These are phyloP conservation scores for Callyntrura sp. DNA, from an alignment of 2,888 invertebrate species.

Conservation along the genomic window DNA sequence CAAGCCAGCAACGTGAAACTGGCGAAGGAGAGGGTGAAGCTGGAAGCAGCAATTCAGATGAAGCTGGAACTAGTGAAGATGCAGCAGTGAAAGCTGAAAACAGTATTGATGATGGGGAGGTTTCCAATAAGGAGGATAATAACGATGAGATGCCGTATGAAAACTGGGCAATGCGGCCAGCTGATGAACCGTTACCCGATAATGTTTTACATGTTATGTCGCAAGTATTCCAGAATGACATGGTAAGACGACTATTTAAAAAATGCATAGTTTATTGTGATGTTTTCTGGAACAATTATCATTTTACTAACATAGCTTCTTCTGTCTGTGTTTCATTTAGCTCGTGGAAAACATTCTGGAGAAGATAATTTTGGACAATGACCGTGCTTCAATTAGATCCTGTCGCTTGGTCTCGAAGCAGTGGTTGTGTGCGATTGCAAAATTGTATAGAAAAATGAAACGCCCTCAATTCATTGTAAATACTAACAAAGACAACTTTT, in stretches of 20 bases:
- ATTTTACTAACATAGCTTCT: too few species aligned
- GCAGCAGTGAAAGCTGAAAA: neutral
- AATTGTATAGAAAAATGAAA: slow-evolving; percentile 61
- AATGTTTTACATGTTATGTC: slow-evolving; percentile 36
- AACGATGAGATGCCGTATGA: slow-evolving; percentile 45
- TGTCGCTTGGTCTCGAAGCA: slow-evolving; percentile 57
- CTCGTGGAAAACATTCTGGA: slow-evolving; percentile 60
- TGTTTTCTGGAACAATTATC: too few species aligned
- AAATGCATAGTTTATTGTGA: too few species aligned
- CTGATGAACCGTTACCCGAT: slow-evolving; percentile 49
- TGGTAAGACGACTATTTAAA: slow-evolving; percentile 55
- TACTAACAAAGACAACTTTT: slow-evolving; percentile 47
- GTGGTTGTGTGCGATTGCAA: slow-evolving; percentile 60
- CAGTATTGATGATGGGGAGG: neutral
- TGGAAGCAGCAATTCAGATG: neutral
- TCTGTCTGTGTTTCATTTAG: too few species aligned
- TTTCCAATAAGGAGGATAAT: neutral
- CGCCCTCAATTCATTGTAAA: slow-evolving; percentile 65
- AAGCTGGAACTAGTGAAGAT: too few species aligned
- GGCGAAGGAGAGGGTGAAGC: neutral
- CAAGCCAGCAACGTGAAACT: too few species aligned
- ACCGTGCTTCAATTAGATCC: slow-evolving; percentile 29
- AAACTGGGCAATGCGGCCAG: slow-evolving; percentile 47
- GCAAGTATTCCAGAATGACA: slow-evolving; percentile 60
- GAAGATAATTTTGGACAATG: slow-evolving; percentile 59